phyloP scores from a whole-genome alignment of 2,888 invertebrate species.

The Agriopis aurantiaria region DNA sequence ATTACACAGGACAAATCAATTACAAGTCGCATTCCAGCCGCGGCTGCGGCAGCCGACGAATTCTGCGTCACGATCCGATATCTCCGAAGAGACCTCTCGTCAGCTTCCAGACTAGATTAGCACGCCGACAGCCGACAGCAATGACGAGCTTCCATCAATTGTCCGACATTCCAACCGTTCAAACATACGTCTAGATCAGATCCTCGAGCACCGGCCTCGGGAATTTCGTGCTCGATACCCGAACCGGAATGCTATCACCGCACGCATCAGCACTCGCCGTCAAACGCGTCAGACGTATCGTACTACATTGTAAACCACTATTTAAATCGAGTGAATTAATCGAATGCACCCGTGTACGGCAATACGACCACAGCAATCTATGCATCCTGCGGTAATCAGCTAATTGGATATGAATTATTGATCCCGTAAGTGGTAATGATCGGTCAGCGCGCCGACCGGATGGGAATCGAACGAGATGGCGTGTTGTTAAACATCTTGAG shows the following conservation, averaged over 20 bases:
- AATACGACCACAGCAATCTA: slow-evolving; percentile 54
- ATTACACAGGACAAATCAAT: slow-evolving; percentile 86
- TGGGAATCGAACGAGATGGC: slow-evolving; percentile 55
- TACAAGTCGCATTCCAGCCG: slow-evolving; percentile 80
- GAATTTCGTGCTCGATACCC: slow-evolving; percentile 81
- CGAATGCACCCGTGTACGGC: slow-evolving; percentile 61
- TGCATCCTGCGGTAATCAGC: slow-evolving; percentile 70
- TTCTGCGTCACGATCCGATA: slow-evolving; percentile 82
- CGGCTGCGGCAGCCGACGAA: slow-evolving; percentile 73
- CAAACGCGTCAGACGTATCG: slow-evolving; percentile 72
- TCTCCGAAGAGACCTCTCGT: slow-evolving; percentile 74
- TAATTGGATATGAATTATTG: slow-evolving; percentile 79
- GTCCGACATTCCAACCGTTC: slow-evolving; percentile 77
- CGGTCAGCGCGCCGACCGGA: slow-evolving; percentile 59
- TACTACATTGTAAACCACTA: slow-evolving; percentile 74
- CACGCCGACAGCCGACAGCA: slow-evolving; percentile 69
- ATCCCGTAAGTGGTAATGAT: slow-evolving; percentile 68
- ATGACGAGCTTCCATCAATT: slow-evolving; percentile 78
- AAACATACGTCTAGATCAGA: slow-evolving; percentile 71
- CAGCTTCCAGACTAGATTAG: slow-evolving; percentile 62
- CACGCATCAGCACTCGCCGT: slow-evolving; percentile 75
- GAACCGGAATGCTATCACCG: slow-evolving; percentile 82
- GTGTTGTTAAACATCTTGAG: slow-evolving; percentile 53
- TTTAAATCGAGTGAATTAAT: slow-evolving; percentile 75
- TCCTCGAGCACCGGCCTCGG: slow-evolving; percentile 75